A percentile compares a stretch with the other conserved stretches of the same genome.
Conservation (phyloP, 2,113 vertebrate species). For the Neoarius graeffei region DNA sequence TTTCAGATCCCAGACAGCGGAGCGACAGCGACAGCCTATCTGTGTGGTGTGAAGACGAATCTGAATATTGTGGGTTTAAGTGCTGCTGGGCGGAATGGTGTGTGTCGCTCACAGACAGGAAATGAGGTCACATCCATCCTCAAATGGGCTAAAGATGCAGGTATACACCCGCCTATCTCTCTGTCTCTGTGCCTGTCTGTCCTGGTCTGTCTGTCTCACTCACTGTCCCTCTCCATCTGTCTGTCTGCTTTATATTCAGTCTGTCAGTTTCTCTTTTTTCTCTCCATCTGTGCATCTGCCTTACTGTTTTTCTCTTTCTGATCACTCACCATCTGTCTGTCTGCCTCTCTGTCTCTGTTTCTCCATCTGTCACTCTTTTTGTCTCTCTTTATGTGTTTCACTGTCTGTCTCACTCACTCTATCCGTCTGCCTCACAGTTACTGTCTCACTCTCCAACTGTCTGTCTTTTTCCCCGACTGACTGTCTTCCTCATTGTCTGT, state of each 20-base stretch:
- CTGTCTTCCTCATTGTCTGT: too few relatives aligned
- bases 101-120: conserved; percentile 73
- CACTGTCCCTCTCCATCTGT: background rate
- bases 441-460: background rate
- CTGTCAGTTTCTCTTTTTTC: background rate
- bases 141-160: conserved; percentile 76
- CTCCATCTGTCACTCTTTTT: background rate
- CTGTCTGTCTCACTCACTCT: background rate
- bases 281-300: background rate
- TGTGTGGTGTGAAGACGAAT: conserved; percentile 77
- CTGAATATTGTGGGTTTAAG: conserved; percentile 71
- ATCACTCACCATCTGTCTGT: background rate
- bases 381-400: background rate
- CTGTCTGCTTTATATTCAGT: background rate
- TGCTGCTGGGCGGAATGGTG: conserved; percentile 68
- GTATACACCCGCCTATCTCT: conserved; percentile 52
- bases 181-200: background rate
- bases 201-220: background rate
- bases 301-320: too few relatives aligned
- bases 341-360: background rate
- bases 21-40: conserved; percentile 73
- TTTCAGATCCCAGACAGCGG: conserved; percentile 78
- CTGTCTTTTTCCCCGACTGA: background rate
- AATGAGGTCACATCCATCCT: conserved; percentile 78
- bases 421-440: background rate